phyloP scores from a whole-genome alignment of 2,888 invertebrate species.

The Eueremaeus valkanovi region DNA sequence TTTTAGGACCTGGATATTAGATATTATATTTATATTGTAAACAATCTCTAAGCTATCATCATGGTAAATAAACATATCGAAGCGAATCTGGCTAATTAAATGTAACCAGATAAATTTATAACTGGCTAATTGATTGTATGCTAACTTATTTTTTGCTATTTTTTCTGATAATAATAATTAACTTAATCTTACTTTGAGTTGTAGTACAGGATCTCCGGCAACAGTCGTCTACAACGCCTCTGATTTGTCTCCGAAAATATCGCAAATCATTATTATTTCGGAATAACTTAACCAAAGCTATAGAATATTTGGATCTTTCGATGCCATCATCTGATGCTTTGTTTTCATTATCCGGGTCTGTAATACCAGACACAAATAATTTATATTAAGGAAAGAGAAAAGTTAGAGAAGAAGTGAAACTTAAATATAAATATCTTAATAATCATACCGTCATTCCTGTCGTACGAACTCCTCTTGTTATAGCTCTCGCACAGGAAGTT shows the following conservation, averaged over 20 bases:
- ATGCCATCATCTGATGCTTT: neutral
- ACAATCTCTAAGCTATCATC: too few relatives aligned
- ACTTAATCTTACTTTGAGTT: neutral
- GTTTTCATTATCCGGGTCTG: neutral
- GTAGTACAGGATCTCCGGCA: slow-evolving; percentile 18
- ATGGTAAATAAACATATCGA: too few relatives aligned
- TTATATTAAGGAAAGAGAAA: too few relatives aligned
- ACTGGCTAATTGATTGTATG: too few relatives aligned
- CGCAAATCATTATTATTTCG: neutral
- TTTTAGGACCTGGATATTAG: too few relatives aligned
- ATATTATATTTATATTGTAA: too few relatives aligned
- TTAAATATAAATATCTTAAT: neutral
- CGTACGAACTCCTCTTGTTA: slow-evolving; percentile 12
- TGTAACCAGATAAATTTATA: neutral
- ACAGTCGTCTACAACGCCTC: slow-evolving; percentile 22
- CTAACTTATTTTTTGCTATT: too few relatives aligned
- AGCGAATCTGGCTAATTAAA: neutral
- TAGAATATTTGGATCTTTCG: neutral
- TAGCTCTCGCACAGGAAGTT: slow-evolving; percentile 22
- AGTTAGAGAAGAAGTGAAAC: neutral
- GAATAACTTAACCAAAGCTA: slow-evolving; percentile 11
- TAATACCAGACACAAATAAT: neutral
- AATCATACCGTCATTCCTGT: neutral
- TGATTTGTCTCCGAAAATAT: neutral
- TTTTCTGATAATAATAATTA: neutral